Evolutionary conservation across 2,113 vertebrate genomes (phyloP), one percentile per base, ranked within the genome.

Genomic region (Oenanthe oenanthe): DNA sequence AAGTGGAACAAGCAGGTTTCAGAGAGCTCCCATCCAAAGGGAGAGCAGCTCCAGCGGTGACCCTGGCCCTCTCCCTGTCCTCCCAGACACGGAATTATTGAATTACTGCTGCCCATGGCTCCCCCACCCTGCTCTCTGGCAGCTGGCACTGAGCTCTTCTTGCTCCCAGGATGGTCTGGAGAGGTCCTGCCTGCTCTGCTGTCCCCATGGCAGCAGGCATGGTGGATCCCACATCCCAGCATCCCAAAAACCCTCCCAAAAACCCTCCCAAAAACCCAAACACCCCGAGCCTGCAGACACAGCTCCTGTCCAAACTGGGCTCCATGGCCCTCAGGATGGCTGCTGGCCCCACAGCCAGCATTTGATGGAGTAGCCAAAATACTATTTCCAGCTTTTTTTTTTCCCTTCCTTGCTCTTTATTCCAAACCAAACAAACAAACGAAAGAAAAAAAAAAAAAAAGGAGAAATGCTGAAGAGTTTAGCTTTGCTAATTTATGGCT

Each of bases 371-470:
- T 20, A 48, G 93, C 93, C 94, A 97, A 85, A 86, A 71, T 6
- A 65, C 48, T 18, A 67, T 80, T 93, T 88, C 93, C 85, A 93
- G 84, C 74, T 81, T 87, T 89, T 89, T 66, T 87, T 89, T 89
- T 71, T 92, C 89, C 72, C 56, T 88, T 73, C 89, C 60, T 93
- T 25, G 11, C 88, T 84, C 25, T 90, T 93, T 92, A 80, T 94
- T 96, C 93, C 94, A 95, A 96, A 93, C 75, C 95, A 96, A 96
- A 95, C 77, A 97, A 96, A 96, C 76, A 94, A 88, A 92, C 2
- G 45, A 25, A 17, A 13, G 42, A 29, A 25, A 32, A 13, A 8
- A 20, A 42, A 42, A 43, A 4, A 47, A 38, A 43, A 28, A 38
- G 8, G 12, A 36, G 29, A 62, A 4, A 24, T 2, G 38, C 40